Base-by-base conservation (phyloP, 92 coral and sea anemone species). In the Nematostella vectensis region DNA sequence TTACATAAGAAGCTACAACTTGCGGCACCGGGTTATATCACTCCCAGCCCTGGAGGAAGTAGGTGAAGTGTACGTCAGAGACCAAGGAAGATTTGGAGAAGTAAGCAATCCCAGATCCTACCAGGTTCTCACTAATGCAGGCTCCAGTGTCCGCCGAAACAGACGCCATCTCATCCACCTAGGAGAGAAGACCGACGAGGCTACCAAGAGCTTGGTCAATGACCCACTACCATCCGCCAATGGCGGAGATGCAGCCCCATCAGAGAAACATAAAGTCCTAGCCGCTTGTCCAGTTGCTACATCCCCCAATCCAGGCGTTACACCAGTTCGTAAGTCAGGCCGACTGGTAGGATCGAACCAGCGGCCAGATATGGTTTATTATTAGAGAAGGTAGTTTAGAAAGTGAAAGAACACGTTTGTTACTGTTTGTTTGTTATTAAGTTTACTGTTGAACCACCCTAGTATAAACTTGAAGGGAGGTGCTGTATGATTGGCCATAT, bases 11-110 rank as follows among this genome's bases (percentile, higher is more conserved):
- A 51, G 25, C 52, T 51, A 51, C 29, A 17, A 51, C 57, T n/a
- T 30, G 25, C 57, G 25, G 4, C 57, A 51, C 15, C 57, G 25
- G 25, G 25, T 24, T 17, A 30, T 51, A 51, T 51, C 57, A n/a
- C 57, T 51, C 29, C 57, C 57, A 13, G 57, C 57, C 29, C 16
- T 51, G 57, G 29, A 51, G 27, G 57, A 51, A 30, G 25, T 15
- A 17, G 57, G n/a, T n/a, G n/a, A n/a, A 51, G 57, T 51, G 13
- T 51, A 51, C 57, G 16, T 51, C 18, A 12, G 57, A 12, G 57
- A 51, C 25, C 29, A 24, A 51, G 61, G 40, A 33, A 33, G 40
- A 33, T 33, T 33, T 33, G 40, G 40, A 33, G 40, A 6, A 33
- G 40, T 33, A 33, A 33, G 40, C 15, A 33, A 15, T 15, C 40